A percentile compares a stretch with the other conserved stretches of the same genome.
These are phyloP conservation scores for Leucoptera coffeella DNA, from an alignment of 2,888 invertebrate species.

Conservation along the genomic window DNA sequence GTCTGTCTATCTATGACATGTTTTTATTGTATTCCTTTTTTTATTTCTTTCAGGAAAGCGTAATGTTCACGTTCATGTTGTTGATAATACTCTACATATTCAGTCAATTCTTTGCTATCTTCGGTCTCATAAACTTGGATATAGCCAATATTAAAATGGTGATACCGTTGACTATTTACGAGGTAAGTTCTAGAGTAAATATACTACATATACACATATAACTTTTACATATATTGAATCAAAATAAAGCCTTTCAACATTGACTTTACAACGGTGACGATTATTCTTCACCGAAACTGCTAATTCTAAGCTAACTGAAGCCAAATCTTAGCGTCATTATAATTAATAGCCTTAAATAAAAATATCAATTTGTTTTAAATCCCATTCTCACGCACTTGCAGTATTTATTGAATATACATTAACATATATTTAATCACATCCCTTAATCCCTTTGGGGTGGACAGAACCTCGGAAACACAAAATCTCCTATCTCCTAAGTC, in stretches of 20 bases:
- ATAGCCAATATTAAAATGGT: slow-evolving; percentile 38
- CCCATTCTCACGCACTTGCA: too few relatives aligned
- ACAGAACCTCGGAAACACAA: too few relatives aligned
- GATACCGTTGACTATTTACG: slow-evolving; percentile 34
- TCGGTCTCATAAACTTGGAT: slow-evolving; percentile 38
- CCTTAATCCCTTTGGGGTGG: too few relatives aligned
- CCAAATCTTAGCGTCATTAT: background rate
- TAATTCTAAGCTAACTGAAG: background rate
- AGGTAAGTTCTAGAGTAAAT: slow-evolving; percentile 25
- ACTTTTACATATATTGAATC: background rate
- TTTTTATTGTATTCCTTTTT: too few relatives aligned
- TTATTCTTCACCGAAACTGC: background rate
- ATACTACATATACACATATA: too few relatives aligned
- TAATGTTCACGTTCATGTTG: slow-evolving; percentile 41
- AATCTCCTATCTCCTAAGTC: too few relatives aligned
- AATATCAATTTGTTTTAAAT: slow-evolving; percentile 2
- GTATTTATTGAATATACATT: too few relatives aligned
- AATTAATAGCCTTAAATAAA: background rate
- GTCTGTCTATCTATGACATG: too few relatives aligned
- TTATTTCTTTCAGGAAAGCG: slow-evolving; percentile 30
- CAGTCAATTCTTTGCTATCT: slow-evolving; percentile 41
- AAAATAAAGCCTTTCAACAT: background rate
- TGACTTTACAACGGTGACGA: too few relatives aligned
- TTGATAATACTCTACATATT: slow-evolving; percentile 34
- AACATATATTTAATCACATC: too few relatives aligned